Percentiles rank a stretch among this genome's conserved stretches.
phyloP scores from a whole-genome alignment of 1,140 invertebrate genomes.

The Sitobion miscanthi region DNA sequence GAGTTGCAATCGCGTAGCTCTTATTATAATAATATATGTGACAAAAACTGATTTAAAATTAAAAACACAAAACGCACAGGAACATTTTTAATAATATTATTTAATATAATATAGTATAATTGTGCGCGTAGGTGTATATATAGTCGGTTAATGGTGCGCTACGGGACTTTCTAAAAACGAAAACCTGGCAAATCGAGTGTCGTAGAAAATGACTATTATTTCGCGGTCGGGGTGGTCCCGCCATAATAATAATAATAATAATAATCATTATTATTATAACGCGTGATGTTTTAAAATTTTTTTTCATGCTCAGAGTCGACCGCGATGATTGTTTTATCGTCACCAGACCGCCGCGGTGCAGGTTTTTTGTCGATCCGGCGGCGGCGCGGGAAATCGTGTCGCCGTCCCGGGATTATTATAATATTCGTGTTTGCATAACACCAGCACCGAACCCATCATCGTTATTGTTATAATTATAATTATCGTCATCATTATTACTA shows the following conservation, averaged over 20 bases:
- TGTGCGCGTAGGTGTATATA: not conserved
- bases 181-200: constrained; percentile 1
- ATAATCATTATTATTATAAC: not conserved
- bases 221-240: not conserved
- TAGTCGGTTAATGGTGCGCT: not conserved
- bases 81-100: not conserved
- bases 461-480: not conserved
- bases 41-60: not conserved
- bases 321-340: not conserved
- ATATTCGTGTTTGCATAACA: not conserved
- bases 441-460: not conserved
- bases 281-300: not conserved
- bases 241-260: not conserved
- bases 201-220: constrained; percentile 1
- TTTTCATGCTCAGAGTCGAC: not conserved
- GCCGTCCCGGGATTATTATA: not conserved
- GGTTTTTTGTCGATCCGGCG: not conserved
- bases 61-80: not conserved
- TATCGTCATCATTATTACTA: not conserved
- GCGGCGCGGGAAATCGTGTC: not conserved
- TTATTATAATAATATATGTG: not conserved
- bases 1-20: not conserved
- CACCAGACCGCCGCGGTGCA: constrained; percentile 6
- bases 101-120: not conserved
- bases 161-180: not conserved